Conservation (phyloP, 2,113 vertebrate genomes). For the Oriolus oriolus region DNA sequence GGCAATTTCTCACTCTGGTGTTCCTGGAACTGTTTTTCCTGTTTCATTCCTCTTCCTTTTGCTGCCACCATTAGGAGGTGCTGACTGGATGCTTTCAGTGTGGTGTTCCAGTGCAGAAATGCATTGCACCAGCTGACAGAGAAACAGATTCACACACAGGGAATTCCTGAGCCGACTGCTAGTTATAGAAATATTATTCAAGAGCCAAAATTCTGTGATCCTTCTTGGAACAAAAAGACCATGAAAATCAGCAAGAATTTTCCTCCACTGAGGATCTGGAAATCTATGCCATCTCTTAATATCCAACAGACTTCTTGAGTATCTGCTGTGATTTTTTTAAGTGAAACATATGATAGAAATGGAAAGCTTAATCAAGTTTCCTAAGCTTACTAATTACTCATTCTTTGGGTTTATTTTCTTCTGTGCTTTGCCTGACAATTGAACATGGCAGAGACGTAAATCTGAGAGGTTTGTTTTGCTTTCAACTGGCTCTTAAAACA, state of each 20-base stretch:
- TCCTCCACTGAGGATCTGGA: background rate
- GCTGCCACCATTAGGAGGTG: conserved; percentile 12
- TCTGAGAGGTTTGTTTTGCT: background rate
- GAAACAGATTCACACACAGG: background rate
- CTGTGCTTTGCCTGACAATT: background rate
- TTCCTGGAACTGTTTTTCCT: background rate
- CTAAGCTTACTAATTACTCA: conserved; percentile 25
- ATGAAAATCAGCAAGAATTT: conserved; percentile 33
- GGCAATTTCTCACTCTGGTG: background rate
- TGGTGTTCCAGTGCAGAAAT: background rate
- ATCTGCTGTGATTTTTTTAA: conserved; percentile 6
- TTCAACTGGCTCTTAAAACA: background rate
- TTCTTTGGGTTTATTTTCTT: background rate
- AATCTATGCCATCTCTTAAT: conserved; percentile 19
- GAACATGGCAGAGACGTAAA: background rate
- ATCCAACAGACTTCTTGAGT: background rate
- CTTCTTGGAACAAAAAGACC: conserved; percentile 21
- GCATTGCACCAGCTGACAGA: background rate
- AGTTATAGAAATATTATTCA: conserved; percentile 13
- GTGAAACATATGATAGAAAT: conserved; percentile 25
- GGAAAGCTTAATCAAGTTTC: conserved; percentile 33
- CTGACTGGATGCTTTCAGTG: background rate
- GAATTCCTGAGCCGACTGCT: background rate
- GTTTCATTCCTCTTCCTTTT: background rate
- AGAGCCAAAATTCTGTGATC: conserved; percentile 33